Evolutionary conservation across 2,888 invertebrate species (phyloP).

Genomic region (Cepaea hortensis): DNA sequence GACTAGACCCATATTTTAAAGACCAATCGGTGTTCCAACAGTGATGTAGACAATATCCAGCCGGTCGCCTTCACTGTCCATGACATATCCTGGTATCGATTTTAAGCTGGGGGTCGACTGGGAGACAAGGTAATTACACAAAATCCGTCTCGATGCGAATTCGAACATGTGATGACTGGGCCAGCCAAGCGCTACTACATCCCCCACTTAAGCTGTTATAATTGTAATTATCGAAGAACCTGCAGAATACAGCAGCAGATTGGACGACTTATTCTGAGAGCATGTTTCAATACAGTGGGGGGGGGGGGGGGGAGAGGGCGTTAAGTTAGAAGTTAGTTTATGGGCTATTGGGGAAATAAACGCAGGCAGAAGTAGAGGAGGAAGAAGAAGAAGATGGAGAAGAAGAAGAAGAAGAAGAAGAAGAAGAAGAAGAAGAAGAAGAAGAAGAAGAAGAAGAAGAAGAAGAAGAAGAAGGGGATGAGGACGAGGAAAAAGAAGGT

Average conservation of each 20-base stretch:
- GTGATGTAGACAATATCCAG: too few species aligned
- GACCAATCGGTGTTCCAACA: too few species aligned
- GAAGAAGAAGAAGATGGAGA: neutral
- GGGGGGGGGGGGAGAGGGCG: neutral
- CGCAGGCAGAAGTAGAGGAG: neutral
- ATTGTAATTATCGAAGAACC: too few species aligned
- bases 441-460: neutral
- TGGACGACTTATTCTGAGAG: neutral
- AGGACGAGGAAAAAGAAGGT: neutral
- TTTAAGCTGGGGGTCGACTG: neutral
- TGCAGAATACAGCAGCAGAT: neutral
- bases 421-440: slow-evolving; percentile 15
- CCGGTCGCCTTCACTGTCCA: too few species aligned
- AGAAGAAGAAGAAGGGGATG: neutral
- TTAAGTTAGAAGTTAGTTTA: neutral
- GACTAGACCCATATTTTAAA: too few species aligned
- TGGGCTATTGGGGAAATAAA: slow-evolving; percentile 15
- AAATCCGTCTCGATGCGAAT: too few species aligned
- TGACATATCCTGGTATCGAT: neutral
- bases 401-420: neutral
- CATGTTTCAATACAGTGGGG: too few species aligned
- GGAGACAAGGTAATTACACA: neutral
- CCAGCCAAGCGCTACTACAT: neutral
- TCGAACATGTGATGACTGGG: neutral
- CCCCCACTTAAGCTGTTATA: too few species aligned